Base-by-base conservation (phyloP, 2,888 invertebrate species). In the Eristalis arbustorum region DNA sequence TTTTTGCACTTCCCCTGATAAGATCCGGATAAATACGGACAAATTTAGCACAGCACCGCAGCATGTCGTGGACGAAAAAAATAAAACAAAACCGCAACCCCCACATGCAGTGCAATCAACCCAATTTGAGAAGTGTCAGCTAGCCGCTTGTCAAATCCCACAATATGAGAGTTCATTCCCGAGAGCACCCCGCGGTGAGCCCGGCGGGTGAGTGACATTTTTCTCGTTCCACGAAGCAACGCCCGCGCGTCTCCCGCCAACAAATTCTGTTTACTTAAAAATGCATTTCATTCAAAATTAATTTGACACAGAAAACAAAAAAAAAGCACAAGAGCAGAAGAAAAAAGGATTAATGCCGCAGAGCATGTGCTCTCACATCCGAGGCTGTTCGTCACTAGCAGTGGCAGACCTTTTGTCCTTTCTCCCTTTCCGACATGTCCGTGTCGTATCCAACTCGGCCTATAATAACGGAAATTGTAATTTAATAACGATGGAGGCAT, bases 261-360 rank as follows among this genome's bases (percentile, higher is more conserved):
- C 28, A 34, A 64, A 82, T 83, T 71, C 71, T 64, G 69, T 81
- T 78, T 83, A 87, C 83, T 87, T 75, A 79, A 87, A 87, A 87
- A 87, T 87, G 87, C 87, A 83, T 87, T 87, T 87, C 87, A 87
- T 87, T 87, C 78, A 87, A 87, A 87, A 87, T 87, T 79, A 71
- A 87, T 87, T 83, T 57, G 57, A 75, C 71, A 87, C 62, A 59
- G 13, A 62, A 34, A 31, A 10, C 31, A 31, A 31, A 62, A 62
- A 10, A 67, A 61, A 23, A 25, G 57, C 62, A 23, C 1, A 3
- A 3, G 34, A 14, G 25, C 31, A 68, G 49, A 61, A 49, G 49
- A 49, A 66, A 59, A 59, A 69, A 61, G 31, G 77, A 81, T 84
- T 77, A 82, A 81, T 49, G 56, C 63, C 57, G 64, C n/a, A 28